Conservation (phyloP, 2,888 invertebrate species). For the Coelinius sp. region DNA sequence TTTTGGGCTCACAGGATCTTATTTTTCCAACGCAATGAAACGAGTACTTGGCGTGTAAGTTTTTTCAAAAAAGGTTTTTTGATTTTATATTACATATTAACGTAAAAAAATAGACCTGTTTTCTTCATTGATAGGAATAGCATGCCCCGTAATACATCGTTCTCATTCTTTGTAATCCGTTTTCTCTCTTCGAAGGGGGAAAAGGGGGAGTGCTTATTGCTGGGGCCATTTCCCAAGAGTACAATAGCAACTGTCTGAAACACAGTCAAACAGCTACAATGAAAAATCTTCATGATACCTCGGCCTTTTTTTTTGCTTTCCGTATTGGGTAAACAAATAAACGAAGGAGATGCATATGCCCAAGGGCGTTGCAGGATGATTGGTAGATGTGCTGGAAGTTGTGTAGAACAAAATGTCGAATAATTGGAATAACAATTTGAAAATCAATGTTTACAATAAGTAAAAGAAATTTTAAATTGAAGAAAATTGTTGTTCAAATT, state of each 20-base stretch:
- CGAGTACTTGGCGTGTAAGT: too few relatives aligned
- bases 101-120: too few relatives aligned
- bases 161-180: conserved; percentile 26
- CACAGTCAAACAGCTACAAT: not conserved
- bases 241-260: conserved; percentile 11
- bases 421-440: too few relatives aligned
- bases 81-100: too few relatives aligned
- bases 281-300: conserved; percentile 13
- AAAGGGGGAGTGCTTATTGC: not conserved
- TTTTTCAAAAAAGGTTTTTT: too few relatives aligned
- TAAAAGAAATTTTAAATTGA: too few relatives aligned
- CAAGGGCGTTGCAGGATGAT: not conserved
- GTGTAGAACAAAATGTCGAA: too few relatives aligned
- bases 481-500: too few relatives aligned
- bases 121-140: too few relatives aligned
- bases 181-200: conserved; percentile 15
- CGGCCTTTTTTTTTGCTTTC: not conserved
- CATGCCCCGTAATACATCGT: not conserved
- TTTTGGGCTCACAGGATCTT: too few relatives aligned
- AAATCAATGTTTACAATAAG: too few relatives aligned
- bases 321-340: not conserved
- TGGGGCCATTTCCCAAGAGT: conserved; percentile 7
- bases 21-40: too few relatives aligned
- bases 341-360: not conserved
- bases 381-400: not conserved